Percentiles rank a stretch among this genome's conserved stretches.
phyloP scores from a whole-genome alignment of 2,888 invertebrate species.

The Drosophila kanekoi region DNA sequence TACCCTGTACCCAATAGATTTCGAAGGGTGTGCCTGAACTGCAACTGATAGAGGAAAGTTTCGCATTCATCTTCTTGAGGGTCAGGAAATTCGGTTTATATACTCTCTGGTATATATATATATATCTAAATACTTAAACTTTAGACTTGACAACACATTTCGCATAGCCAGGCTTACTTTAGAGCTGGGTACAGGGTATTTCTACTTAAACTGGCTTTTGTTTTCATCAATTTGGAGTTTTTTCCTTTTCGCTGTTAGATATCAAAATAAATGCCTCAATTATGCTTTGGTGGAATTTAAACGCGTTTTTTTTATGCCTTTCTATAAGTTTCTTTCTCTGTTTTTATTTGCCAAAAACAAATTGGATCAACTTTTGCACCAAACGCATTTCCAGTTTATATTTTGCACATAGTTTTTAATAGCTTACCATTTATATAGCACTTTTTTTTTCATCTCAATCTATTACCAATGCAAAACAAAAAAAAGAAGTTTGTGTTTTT shows the following conservation, averaged over 20 bases:
- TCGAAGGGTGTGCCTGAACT: too few species aligned
- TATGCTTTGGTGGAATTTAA: slow-evolving; percentile 43
- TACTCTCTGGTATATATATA: too few species aligned
- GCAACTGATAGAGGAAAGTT: too few species aligned
- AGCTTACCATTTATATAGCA: slow-evolving; percentile 12
- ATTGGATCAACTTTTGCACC: slow-evolving; percentile 22
- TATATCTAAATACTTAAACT: too few species aligned
- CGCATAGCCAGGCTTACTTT: too few species aligned
- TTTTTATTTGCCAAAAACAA: slow-evolving; percentile 10
- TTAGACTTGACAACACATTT: too few species aligned
- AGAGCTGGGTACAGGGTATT: slow-evolving; percentile 15
- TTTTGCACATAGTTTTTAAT: slow-evolving; percentile 25
- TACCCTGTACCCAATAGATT: slow-evolving; percentile 18
- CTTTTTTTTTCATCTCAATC: not conserved
- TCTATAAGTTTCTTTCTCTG: slow-evolving; percentile 4
- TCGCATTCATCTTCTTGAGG: too few species aligned
- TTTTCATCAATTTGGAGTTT: not conserved
- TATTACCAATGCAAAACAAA: slow-evolving; percentile 1
- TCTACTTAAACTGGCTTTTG: not conserved
- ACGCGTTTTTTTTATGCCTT: slow-evolving; percentile 24
- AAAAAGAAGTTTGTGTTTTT: slow-evolving; percentile 20
- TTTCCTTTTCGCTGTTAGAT: slow-evolving; percentile 21
- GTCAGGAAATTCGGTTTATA: too few species aligned
- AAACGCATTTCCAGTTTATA: slow-evolving; percentile 21
- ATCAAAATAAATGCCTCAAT: slow-evolving; percentile 67